Percentiles rank a stretch among this genome's conserved stretches.
Evolutionary conservation across 2,113 vertebrate genomes (phyloP).

Genomic region (Lamprologus ornatipinnis): DNA sequence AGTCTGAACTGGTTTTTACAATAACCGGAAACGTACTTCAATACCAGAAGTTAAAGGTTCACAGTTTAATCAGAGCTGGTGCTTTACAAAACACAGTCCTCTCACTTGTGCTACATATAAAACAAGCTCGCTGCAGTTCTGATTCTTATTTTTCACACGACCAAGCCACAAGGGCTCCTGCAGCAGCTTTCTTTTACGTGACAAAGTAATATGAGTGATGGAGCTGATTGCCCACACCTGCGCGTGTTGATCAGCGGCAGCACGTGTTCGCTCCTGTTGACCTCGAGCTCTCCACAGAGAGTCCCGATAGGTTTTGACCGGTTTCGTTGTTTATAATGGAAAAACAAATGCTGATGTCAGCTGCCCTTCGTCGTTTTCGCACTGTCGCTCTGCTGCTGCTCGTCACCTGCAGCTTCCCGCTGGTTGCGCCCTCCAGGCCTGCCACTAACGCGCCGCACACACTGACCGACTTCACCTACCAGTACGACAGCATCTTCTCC

Average conservation of each 20-base stretch:
- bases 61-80: background rate
- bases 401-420: conserved; percentile 6
- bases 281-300: conserved; percentile 7
- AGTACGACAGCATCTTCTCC: conserved; percentile 67
- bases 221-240: conserved; percentile 67
- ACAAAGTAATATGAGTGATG: background rate
- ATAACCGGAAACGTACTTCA: background rate
- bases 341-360: conserved; percentile 21
- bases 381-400: conserved; percentile 27
- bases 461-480: background rate
- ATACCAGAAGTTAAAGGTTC: background rate
- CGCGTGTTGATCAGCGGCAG: conserved; percentile 7
- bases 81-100: background rate
- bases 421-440: background rate
- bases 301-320: background rate
- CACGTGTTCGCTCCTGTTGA: conserved; percentile 33
- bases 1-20: background rate
- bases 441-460: background rate
- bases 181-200: background rate
- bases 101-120: background rate
- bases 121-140: background rate
- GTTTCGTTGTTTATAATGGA: conserved; percentile 43
- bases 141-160: background rate
- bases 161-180: background rate
- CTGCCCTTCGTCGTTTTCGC: background rate